Percentiles rank a stretch among this genome's conserved stretches.
Evolutionary conservation across 2,113 vertebrate genomes (phyloP).

Genomic region (Dromiciops gliroides): DNA sequence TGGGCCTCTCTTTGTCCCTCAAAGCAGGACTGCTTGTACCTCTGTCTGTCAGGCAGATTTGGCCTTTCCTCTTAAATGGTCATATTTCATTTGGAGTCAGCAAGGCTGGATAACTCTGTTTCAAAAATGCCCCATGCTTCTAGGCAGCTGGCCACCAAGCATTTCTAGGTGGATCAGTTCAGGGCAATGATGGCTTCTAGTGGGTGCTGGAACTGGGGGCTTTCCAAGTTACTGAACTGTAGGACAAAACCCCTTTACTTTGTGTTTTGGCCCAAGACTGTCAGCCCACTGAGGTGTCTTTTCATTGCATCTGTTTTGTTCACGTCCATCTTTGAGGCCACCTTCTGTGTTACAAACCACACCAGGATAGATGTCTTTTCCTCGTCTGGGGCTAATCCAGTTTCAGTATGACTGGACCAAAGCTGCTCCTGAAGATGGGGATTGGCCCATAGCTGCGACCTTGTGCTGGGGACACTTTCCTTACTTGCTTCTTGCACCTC

Average conservation of each 20-base stretch:
- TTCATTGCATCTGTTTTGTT: too few relatives aligned
- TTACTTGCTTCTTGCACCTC: neutral
- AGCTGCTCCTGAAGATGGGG: neutral
- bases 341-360: neutral
- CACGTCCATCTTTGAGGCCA: neutral
- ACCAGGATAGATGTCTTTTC: neutral
- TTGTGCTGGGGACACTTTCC: neutral
- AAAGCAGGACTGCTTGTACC: neutral
- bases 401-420: too few relatives aligned
- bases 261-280: neutral
- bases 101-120: neutral
- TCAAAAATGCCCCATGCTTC: neutral
- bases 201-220: neutral
- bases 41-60: neutral
- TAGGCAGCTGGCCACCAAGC: neutral
- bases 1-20: neutral
- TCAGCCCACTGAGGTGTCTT: neutral
- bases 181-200: neutral
- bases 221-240: neutral
- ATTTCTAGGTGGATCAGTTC: neutral
- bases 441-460: neutral
- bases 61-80: neutral
- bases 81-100: neutral
- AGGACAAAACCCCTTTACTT: neutral
- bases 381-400: too few relatives aligned